Conservation (phyloP, 2,797 vertebrate genomes). For the Neoniphon sammara region DNA sequence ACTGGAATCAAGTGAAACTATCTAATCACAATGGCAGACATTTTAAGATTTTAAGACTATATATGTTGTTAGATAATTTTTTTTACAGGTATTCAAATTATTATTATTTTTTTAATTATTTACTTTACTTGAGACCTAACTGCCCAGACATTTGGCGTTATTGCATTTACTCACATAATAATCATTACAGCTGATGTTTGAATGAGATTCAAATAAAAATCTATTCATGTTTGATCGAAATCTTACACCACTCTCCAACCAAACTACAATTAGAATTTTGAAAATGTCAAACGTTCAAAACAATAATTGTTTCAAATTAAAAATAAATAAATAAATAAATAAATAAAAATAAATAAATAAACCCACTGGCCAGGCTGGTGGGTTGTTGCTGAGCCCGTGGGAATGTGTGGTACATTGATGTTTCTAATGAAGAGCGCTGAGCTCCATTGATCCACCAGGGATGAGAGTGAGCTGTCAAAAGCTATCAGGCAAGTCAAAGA, state of each 20-base stretch:
- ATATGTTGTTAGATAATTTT: too few species aligned
- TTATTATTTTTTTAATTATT: too few species aligned
- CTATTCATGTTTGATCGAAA: background rate
- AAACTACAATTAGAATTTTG: slow-evolving; percentile 15
- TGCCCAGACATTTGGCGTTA: background rate
- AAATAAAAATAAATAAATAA: slow-evolving; percentile 2
- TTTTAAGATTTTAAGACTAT: background rate
- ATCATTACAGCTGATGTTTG: background rate
- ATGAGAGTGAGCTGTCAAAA: slow-evolving; percentile 83
- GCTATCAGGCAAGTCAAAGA: slow-evolving; percentile 79
- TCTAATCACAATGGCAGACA: too few species aligned
- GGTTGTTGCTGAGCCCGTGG: slow-evolving; percentile 73
- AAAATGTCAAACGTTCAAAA: slow-evolving; percentile 33
- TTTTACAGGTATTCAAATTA: too few species aligned
- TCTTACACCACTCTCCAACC: slow-evolving; percentile 4
- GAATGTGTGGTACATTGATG: slow-evolving; percentile 78
- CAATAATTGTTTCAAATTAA: slow-evolving; percentile 33
- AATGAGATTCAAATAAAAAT: background rate
- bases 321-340: slow-evolving; percentile 11
- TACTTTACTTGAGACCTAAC: too few species aligned
- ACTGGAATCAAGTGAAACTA: background rate
- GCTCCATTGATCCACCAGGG: slow-evolving; percentile 79
- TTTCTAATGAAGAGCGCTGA: slow-evolving; percentile 80
- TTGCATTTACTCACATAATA: background rate
- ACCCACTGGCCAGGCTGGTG: slow-evolving; percentile 49